Percentiles rank a stretch among this genome's conserved stretches.
phyloP scores from a whole-genome alignment of 2,888 invertebrate genomes.

The Tubulanus polymorphus region DNA sequence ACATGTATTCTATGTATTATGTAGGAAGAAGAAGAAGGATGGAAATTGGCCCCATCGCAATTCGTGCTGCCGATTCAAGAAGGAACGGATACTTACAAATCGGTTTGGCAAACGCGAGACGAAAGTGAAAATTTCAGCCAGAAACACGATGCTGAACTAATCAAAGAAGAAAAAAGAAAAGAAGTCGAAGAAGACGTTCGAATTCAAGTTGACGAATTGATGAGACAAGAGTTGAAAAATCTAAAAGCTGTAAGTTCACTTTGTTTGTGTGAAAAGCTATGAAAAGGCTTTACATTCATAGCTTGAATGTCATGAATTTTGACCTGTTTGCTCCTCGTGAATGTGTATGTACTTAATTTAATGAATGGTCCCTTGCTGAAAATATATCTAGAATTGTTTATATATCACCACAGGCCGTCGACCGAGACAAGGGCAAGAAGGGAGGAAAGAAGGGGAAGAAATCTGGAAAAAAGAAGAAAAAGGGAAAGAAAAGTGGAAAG shows the following conservation, averaged over 20 bases:
- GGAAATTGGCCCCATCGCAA: slow-evolving; percentile 52
- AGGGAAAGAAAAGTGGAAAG: slow-evolving; percentile 66
- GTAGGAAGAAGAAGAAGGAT: slow-evolving; percentile 53
- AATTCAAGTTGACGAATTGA: slow-evolving; percentile 67
- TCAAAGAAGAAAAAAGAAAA: slow-evolving; percentile 75
- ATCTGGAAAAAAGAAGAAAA: slow-evolving; percentile 62
- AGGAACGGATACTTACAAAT: slow-evolving; percentile 53
- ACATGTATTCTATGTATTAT: neutral
- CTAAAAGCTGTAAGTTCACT: slow-evolving; percentile 64
- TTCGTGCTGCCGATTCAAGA: slow-evolving; percentile 49
- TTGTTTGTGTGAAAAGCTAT: too few species aligned
- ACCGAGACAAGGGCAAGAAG: slow-evolving; percentile 52
- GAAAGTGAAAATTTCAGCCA: slow-evolving; percentile 72
- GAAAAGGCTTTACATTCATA: too few species aligned
- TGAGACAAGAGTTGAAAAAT: slow-evolving; percentile 61
- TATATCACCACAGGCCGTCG: slow-evolving; percentile 51
- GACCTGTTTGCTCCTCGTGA: too few species aligned
- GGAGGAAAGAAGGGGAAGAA: slow-evolving; percentile 51
- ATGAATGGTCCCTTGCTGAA: too few species aligned
- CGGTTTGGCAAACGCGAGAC: slow-evolving; percentile 77
- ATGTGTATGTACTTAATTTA: too few species aligned
- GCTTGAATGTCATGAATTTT: too few species aligned
- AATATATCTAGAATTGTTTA: too few species aligned
- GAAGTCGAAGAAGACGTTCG: slow-evolving; percentile 76
- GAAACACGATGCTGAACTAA: slow-evolving; percentile 74